Evolutionary conservation across 1,140 invertebrate genomes (phyloP).

Genomic region (Drosophila busckii): DNA sequence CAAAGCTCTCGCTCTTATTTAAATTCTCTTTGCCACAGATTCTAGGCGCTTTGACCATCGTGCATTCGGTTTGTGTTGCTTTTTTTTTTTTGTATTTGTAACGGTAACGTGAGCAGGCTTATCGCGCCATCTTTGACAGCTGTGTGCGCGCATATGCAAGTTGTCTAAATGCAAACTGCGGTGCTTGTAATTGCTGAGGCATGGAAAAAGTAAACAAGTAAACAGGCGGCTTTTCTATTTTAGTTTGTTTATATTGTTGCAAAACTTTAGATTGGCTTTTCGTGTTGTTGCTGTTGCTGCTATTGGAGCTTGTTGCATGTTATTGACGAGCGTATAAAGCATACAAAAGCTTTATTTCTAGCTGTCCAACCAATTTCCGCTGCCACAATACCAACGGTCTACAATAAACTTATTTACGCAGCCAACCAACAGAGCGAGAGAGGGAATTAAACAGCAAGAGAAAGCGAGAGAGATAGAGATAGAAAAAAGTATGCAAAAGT

Average conservation of each 20-base stretch:
- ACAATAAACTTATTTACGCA: conserved; percentile 7
- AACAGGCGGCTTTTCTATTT: conserved; percentile 13
- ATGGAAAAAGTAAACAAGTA: conserved; percentile 2
- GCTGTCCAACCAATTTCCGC: conserved; percentile 65
- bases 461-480: neutral
- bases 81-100: conserved; percentile 4
- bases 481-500: neutral
- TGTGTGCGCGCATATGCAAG: conserved; percentile 44
- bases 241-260: conserved; percentile 5
- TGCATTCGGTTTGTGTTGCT: no score
- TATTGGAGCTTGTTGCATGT: conserved; percentile 33
- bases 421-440: neutral
- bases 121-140: conserved; percentile 63
- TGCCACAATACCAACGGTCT: conserved; percentile 53
- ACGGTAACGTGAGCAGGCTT: conserved; percentile 20
- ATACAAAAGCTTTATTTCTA: conserved; percentile 62
- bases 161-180: conserved; percentile 27
- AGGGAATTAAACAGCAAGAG: neutral
- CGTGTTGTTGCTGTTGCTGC: conserved; percentile 16
- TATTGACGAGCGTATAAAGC: conserved; percentile 67
- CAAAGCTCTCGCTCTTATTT: no score
- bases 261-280: conserved; percentile 65
- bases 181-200: conserved; percentile 23
- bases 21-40: no score
- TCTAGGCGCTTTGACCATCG: no score